A percentile compares a stretch with the other conserved stretches of the same genome.
These are phyloP conservation scores for Crenichthys baileyi DNA, from an alignment of 2,797 vertebrate species.

Conservation along the genomic window DNA sequence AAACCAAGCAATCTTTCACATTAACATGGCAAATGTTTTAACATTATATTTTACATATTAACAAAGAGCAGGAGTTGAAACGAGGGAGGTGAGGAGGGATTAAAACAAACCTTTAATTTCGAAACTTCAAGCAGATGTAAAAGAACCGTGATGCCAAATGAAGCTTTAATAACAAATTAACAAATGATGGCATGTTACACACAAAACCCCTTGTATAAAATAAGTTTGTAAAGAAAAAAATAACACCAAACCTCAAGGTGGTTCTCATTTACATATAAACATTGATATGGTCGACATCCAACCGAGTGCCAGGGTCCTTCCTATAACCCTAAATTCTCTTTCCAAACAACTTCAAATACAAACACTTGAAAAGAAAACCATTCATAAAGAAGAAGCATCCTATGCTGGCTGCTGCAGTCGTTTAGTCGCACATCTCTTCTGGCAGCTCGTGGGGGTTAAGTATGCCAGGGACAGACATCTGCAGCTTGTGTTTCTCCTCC, in stretches of 20 bases:
- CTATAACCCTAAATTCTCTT: conserved; percentile 62
- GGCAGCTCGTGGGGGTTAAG: conserved; percentile 99
- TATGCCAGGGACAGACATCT: conserved; percentile 98
- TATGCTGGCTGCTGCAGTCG: conserved; percentile 27
- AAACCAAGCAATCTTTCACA: conserved; percentile 61
- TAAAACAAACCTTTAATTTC: conserved; percentile 82
- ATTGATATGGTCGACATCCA: conserved; percentile 95
- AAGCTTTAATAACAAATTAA: conserved; percentile 86
- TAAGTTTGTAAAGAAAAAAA: conserved; percentile 68
- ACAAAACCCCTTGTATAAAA: conserved; percentile 88
- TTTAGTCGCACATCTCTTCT: conserved; percentile 98
- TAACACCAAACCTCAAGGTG: conserved; percentile 53
- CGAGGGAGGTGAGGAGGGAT: conserved; percentile 7
- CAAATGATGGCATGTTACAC: conserved; percentile 81
- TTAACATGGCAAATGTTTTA: conserved; percentile 44
- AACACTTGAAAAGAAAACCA: conserved; percentile 42
- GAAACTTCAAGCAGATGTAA: conserved; percentile 89
- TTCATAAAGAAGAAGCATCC: conserved; percentile 33
- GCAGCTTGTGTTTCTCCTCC: conserved; percentile 98
- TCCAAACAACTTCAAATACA: conserved; percentile 39
- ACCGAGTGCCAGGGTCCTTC: conserved; percentile 86
- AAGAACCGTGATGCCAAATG: conserved; percentile 85
- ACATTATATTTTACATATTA: conserved; percentile 82
- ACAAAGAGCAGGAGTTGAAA: conserved; percentile 73
- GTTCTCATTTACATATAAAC: conserved; percentile 97